Evolutionary conservation across 2,797 vertebrate species (phyloP), one percentile per base, ranked within the genome.

Genomic region (Tangara arthus): DNA sequence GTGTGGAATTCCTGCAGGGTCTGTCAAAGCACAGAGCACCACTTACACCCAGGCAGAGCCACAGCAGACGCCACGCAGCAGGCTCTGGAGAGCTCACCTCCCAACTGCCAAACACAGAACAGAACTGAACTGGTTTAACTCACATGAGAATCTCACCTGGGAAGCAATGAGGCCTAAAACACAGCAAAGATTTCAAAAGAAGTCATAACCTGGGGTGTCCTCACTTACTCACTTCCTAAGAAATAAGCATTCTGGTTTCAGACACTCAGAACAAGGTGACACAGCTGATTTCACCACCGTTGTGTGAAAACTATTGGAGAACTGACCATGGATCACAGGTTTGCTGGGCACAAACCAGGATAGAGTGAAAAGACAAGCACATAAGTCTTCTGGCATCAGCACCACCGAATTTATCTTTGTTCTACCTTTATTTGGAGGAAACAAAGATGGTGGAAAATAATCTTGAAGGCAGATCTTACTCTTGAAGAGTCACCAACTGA

Each of bases 1-100:
- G 32, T 0, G 0, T 26, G 21, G 14, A 42, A 49, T 69, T 94
- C 39, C 65, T 52, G 8, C 44, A 41, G 21, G 52, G 9, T 0
- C 52, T 32, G 18, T 76, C 27, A 76, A 88, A 71, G 60, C 34
- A 59, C 18, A 52, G 12, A 64, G 14, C 27, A 42, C 12, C 5
- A 4, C 32, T 66, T 24, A 56, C 4, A 12, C 5, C 23, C 50
- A 61, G 10, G n/a, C 6, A 41, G 32, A 76, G 27, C 8, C 64
- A 80, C 9, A 49, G 56, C 20, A 76, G 49, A 56, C 18, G 55
- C 27, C 9, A 12, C 3, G 21, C 39, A 65, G 49, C 7, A 76
- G 23, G 23, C 37, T 63, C 34, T 79, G 55, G 22, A 84, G 65
- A 76, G 30, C 15, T 37, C 44, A 66, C 12, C 20, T 61, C 10